These are phyloP conservation scores for Pseudolaguvia tuberculata DNA, from an alignment of 2,113 vertebrate species.

Conservation along the genomic window DNA sequence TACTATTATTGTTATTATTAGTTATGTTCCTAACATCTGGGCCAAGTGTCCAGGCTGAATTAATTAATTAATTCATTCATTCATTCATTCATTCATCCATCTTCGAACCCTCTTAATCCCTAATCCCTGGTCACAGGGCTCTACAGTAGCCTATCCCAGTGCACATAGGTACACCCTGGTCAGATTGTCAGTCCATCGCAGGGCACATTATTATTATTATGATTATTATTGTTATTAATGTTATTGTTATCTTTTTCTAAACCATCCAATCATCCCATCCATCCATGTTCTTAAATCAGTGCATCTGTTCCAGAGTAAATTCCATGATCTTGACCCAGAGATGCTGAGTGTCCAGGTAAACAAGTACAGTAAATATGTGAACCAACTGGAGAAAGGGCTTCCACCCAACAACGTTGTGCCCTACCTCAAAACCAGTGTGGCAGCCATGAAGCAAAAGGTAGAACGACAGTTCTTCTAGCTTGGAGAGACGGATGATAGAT, in stretches of 20 bases:
- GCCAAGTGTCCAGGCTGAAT: neutral
- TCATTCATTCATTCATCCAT: too few species aligned
- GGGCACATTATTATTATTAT: neutral
- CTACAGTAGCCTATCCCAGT: too few species aligned
- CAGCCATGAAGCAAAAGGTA: conserved; percentile 76
- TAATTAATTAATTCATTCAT: too few species aligned
- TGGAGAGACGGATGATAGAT: neutral
- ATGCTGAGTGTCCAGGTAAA: conserved; percentile 68
- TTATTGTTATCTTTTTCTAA: neutral
- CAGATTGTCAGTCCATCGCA: too few species aligned
- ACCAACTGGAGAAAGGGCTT: conserved; percentile 77
- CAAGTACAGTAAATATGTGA: conserved; percentile 73
- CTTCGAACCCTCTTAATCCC: too few species aligned
- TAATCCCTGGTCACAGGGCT: too few species aligned
- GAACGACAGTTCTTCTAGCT: neutral
- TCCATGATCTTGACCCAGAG: conserved; percentile 74
- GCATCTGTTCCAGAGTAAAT: conserved; percentile 63
- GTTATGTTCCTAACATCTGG: neutral
- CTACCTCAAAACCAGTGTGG: conserved; percentile 71
- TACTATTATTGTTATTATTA: too few species aligned
- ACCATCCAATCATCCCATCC: neutral
- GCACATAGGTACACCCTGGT: too few species aligned
- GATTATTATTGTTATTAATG: neutral
- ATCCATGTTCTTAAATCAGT: neutral
- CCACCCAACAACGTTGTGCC: conserved; percentile 71